Evolutionary conservation across 2,888 invertebrate genomes (phyloP).

Genomic region (Muscina levida): DNA sequence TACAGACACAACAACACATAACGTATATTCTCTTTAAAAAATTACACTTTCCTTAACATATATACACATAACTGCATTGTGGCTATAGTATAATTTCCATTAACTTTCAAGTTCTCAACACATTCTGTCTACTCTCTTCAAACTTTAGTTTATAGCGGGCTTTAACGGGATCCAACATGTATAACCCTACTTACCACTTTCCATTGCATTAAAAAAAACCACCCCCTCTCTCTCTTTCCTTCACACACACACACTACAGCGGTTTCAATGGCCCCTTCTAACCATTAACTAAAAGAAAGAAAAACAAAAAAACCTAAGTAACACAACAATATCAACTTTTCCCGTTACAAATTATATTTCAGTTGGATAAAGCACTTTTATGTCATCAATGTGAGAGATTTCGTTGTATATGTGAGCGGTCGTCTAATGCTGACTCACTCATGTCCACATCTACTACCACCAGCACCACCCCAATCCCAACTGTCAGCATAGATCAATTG

Average conservation of each 20-base stretch:
- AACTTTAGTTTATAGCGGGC: background rate
- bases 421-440: slow-evolving; percentile 26
- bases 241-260: slow-evolving; percentile 14
- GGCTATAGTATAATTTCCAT: background rate
- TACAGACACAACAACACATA: too few species aligned
- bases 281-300: slow-evolving; percentile 30
- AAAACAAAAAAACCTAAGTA: slow-evolving; percentile 13
- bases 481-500: slow-evolving; percentile 7
- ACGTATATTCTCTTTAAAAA: too few species aligned
- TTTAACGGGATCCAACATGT: too few species aligned
- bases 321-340: slow-evolving; percentile 11
- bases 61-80: slow-evolving; percentile 13
- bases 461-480: slow-evolving; percentile 3
- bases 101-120: background rate
- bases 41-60: background rate
- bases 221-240: background rate
- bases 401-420: slow-evolving; percentile 78
- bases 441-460: slow-evolving; percentile 52
- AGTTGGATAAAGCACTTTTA: slow-evolving; percentile 80
- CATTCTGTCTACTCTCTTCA: background rate
- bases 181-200: too few species aligned
- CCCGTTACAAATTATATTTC: slow-evolving; percentile 72
- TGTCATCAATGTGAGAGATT: slow-evolving; percentile 79
- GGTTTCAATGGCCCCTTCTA: slow-evolving; percentile 4
- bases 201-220: background rate